phyloP scores from a whole-genome alignment of 2,888 invertebrate genomes.

The Chrysolina haemoptera region DNA sequence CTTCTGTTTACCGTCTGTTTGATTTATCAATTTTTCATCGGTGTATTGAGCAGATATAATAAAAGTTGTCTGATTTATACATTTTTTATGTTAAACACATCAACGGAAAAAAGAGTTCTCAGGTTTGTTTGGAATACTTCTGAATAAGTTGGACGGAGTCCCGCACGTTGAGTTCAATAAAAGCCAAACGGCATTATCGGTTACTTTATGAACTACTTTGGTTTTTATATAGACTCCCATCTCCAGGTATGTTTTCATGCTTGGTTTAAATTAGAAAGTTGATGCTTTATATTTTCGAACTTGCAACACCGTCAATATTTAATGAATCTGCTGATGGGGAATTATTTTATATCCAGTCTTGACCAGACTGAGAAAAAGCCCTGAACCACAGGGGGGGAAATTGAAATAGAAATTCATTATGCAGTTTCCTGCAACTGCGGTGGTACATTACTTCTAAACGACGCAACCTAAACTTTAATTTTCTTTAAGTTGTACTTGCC shows the following conservation, averaged over 20 bases:
- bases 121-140: slow-evolving; percentile 37
- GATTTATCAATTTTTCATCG: slow-evolving; percentile 64
- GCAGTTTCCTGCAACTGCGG: too few relatives aligned
- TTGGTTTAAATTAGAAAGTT: neutral
- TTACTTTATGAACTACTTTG: slow-evolving; percentile 22
- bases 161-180: slow-evolving; percentile 13
- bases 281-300: slow-evolving; percentile 6
- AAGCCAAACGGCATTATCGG: slow-evolving; percentile 14
- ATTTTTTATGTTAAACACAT: slow-evolving; percentile 62
- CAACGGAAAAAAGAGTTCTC: slow-evolving; percentile 51
- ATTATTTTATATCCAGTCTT: too few relatives aligned
- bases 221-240: slow-evolving; percentile 10
- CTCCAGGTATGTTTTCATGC: slow-evolving; percentile 1
- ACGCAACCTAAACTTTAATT: too few relatives aligned
- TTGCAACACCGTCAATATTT: neutral
- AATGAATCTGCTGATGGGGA: neutral
- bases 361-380: too few relatives aligned
- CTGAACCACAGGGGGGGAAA: too few relatives aligned
- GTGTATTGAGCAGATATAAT: slow-evolving; percentile 54
- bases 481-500: too few relatives aligned
- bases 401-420: too few relatives aligned
- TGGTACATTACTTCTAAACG: too few relatives aligned
- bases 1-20: slow-evolving; percentile 40
- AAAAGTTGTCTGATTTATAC: slow-evolving; percentile 58
- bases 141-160: slow-evolving; percentile 22